Base-by-base conservation (phyloP, 2,113 vertebrate genomes). In the Esox niger region DNA sequence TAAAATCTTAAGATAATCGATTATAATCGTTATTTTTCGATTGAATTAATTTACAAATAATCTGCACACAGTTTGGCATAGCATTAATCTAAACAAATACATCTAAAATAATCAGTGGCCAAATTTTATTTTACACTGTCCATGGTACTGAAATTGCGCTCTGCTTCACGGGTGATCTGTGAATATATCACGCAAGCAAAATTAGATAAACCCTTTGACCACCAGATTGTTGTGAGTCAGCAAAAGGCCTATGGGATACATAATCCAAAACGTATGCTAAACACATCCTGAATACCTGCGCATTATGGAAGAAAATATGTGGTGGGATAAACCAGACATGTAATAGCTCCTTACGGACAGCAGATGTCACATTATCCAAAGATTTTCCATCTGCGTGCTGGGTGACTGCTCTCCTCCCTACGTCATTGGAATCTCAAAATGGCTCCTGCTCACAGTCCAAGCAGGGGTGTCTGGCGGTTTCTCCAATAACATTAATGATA, bases 401-500 rank as follows among this genome's bases (percentile, higher is more conserved):
- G 43, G 17, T 66, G 25, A 38, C 29, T 47, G 21, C 6, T 13
- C 21, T 15, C 65, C 20, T 49, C 26, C 0, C 49, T 64, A 75
- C 73, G 73, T 75, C 73, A 75, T 54, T 23, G 68, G 49, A 47
- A 55, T 75, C 64, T 66, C 73, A 75, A 75, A 75, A 75, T 75
- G 73, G 73, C 73, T 55, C 9, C 73, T 35, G 57, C 43, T 64
- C n/a, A 20, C 33, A 17, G 58, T 29, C 27, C 5, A 47, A 66
- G 68, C 26, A 2, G 47, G 58, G 57, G 57, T 31, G 62, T 26
- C 57, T 56, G 59, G 57, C 68, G 68, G 73, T 49, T 58, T 64
- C 26, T 31, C 13, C 30, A 56, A 31, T 66, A 55, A 66, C 38
- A 69, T 54, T 26, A 61, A 66, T n/a, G 30, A n/a, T 49, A 33